These are phyloP conservation scores for Actinopyga echinites DNA, from an alignment of 53 echinoderm and acorn worm genomes.

Conservation along the genomic window DNA sequence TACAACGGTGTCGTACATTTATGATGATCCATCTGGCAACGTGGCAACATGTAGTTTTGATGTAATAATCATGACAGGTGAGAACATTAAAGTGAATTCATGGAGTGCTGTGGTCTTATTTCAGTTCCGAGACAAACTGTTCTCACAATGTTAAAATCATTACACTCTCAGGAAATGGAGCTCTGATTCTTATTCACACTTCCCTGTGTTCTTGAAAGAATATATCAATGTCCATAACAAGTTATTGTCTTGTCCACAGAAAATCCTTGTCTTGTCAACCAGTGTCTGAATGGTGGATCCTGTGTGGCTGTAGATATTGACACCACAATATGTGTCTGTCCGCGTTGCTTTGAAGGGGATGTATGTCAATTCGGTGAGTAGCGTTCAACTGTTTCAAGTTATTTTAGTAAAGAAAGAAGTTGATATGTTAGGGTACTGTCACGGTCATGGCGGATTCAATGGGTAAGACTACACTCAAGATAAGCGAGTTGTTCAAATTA, in stretches of 20 bases:
- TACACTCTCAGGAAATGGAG: too few species aligned
- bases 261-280: slow-evolving; percentile 61
- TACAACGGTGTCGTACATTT: slow-evolving; percentile 49
- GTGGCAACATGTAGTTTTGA: slow-evolving; percentile 54
- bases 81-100: background rate
- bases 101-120: too few species aligned
- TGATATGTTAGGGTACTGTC: too few species aligned
- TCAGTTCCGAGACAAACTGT: too few species aligned
- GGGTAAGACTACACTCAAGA: too few species aligned
- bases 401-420: too few species aligned
- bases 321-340: slow-evolving; percentile 56
- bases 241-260: slow-evolving; percentile 23
- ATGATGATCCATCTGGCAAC: slow-evolving; percentile 50
- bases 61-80: slow-evolving; percentile 57
- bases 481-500: too few species aligned
- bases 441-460: too few species aligned
- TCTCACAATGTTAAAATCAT: too few species aligned
- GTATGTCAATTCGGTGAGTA: slow-evolving; percentile 60
- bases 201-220: too few species aligned
- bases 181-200: too few species aligned
- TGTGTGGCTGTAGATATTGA: slow-evolving; percentile 46
- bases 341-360: slow-evolving; percentile 56
- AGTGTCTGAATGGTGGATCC: slow-evolving; percentile 64
- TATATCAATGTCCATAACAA: too few species aligned
- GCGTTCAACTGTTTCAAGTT: background rate